phyloP scores from a whole-genome alignment of 2,888 invertebrate genomes.

The Leptura quadrifasciata region DNA sequence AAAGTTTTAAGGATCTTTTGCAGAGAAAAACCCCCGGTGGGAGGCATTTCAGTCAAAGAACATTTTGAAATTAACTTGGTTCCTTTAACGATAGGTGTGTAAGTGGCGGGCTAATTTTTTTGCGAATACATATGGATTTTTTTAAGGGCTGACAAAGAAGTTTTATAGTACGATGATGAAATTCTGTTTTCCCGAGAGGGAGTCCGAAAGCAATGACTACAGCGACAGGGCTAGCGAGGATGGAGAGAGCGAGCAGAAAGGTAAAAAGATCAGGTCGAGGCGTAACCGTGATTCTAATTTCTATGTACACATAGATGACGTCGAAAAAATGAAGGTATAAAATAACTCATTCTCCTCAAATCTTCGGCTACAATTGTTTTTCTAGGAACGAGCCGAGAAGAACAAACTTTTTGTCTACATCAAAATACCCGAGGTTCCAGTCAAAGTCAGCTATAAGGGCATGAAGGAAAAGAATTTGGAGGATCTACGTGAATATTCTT shows the following conservation, averaged over 20 bases:
- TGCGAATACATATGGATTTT: constrained; percentile 30
- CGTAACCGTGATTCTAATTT: constrained; percentile 90
- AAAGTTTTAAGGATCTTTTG: constrained; percentile 96
- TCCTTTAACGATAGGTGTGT: constrained; percentile 89
- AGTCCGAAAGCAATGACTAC: constrained; percentile 87
- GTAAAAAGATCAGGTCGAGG: constrained; percentile 73
- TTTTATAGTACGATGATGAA: constrained; percentile 98
- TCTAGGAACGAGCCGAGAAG: constrained; percentile 95
- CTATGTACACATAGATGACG: constrained; percentile 94
- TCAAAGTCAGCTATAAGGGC: constrained; percentile 94
- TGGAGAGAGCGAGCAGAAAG: constrained; percentile 73
- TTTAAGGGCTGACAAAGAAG: constrained; percentile 89
- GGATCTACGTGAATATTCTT: constrained; percentile 94
- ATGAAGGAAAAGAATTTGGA: constrained; percentile 99
- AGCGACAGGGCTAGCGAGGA: constrained; percentile 77
- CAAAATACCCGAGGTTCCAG: constrained; percentile 95
- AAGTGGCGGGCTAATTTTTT: neutral
- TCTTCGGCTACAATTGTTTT: constrained; percentile 56
- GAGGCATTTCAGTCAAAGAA: constrained; percentile 99
- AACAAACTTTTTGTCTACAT: constrained; percentile 99
- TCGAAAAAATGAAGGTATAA: constrained; percentile 94
- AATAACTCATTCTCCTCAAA: neutral
- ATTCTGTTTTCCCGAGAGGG: constrained; percentile 97
- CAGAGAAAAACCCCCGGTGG: constrained; percentile 96
- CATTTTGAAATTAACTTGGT: constrained; percentile 99